Base-by-base conservation (phyloP, 2,113 vertebrate species). In the Charina bottae region DNA sequence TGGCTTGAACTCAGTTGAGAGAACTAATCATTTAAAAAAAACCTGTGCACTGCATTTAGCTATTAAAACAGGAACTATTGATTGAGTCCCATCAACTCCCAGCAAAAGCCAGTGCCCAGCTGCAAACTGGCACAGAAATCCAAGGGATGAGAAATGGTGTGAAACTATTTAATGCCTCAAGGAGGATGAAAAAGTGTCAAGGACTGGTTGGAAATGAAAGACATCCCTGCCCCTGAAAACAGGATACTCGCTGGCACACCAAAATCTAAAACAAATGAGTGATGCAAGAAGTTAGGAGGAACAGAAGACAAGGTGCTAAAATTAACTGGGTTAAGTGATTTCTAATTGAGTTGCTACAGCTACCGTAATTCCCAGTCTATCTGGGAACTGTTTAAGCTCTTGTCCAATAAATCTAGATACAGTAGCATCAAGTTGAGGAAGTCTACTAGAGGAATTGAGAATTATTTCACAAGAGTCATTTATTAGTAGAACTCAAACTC, bases 11-110 rank as follows among this genome's bases (percentile, higher is more conserved):
- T 88, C 94, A 96, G 92, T 87, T 93, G 88, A 95, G 94, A 96
- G 87, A 97, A 95, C 37, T 95, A 90, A 91, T 96, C 95, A 96
- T 96, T 97, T 92, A 68, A 87, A 56, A 58, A 93, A 96, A 95
- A 94, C 21, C 95, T 90, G 94, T 88, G 93, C 90, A 93, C 90
- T 94, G 89, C 90, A 95, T 96, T 96, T 96, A 96, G 92, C 91
- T 96, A 92, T 95, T 97, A 90, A 97, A 97, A 95, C 87, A 94
- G 37, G 93, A 94, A 91, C 89, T 93, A 95, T 91, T 94, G 91
- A 96, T 93, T 19, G 0, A 46, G 93, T 90, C 89, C 42, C 95
- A 95, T 95, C 94, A 96, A 85, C 90, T 97, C 62, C 87, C 78
- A 97, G 95, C 93, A 94, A 96, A 95, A 95, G 83, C 93, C 85